phyloP scores from a whole-genome alignment of 30 jellyfish, hydroid and myxozoan genomes.

The Cassiopea xamachana region DNA sequence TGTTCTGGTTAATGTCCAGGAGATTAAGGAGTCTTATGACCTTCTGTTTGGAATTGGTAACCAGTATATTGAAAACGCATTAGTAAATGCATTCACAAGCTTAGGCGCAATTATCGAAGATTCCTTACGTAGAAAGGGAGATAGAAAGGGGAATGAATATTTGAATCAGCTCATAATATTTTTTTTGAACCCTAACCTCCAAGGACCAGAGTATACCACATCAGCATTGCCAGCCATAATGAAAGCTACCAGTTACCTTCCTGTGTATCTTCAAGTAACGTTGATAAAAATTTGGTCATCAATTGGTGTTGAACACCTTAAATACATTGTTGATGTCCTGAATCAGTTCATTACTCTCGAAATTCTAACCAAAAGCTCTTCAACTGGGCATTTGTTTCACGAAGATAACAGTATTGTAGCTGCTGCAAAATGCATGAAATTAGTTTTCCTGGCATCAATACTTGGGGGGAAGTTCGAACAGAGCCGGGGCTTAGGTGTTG shows the following conservation, averaged over 20 bases:
- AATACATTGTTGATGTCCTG: conserved; percentile 63
- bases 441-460: conserved; percentile 75
- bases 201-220: conserved; percentile 74
- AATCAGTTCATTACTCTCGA: conserved; percentile 77
- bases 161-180: conserved; percentile 76
- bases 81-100: conserved; percentile 78
- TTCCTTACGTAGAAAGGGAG: conserved; percentile 48
- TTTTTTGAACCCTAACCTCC: conserved; percentile 74
- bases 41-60: conserved; percentile 52
- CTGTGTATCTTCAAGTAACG: conserved; percentile 34
- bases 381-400: conserved; percentile 44
- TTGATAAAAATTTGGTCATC: conserved; percentile 71
- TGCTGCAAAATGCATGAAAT: conserved; percentile 77
- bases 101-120: conserved; percentile 73
- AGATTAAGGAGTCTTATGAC: conserved; percentile 47
- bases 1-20: conserved; percentile 54
- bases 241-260: conserved; percentile 64
- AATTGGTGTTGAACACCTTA: conserved; percentile 24
- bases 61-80: conserved; percentile 77
- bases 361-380: conserved; percentile 57
- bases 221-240: conserved; percentile 82
- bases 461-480: conserved; percentile 74
- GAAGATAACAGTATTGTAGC: conserved; percentile 75
- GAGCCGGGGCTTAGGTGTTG: not conserved
- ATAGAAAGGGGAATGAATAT: conserved; percentile 1